Percentiles rank a stretch among this genome's conserved stretches.
Conservation (phyloP, 2,888 invertebrate species). For the Hydriomena furcata region DNA sequence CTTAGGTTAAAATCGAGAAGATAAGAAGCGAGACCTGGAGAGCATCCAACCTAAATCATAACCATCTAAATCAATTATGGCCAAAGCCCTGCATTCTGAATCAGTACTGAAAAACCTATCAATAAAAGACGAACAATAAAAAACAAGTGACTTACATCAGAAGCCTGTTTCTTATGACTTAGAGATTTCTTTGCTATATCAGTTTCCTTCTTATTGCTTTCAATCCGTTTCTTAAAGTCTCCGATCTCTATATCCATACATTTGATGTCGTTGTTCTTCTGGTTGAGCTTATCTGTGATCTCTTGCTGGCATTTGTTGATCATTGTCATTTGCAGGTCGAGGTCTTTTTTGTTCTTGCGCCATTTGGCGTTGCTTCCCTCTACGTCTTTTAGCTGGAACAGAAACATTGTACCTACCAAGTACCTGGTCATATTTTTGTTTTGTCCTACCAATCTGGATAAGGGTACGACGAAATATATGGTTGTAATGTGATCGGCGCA, state of each 20-base stretch:
- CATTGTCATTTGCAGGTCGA: conserved; percentile 56
- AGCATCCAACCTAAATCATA: too few relatives aligned
- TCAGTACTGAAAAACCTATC: too few relatives aligned
- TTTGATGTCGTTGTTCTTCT: conserved; percentile 62
- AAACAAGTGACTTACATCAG: conserved; percentile 55
- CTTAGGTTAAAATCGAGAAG: too few relatives aligned
- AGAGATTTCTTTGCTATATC: conserved; percentile 44
- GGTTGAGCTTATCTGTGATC: conserved; percentile 52
- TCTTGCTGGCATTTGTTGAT: conserved; percentile 54
- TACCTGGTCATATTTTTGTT: too few relatives aligned
- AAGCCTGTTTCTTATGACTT: conserved; percentile 48
- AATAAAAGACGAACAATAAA: too few relatives aligned
- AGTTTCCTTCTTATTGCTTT: conserved; percentile 50
- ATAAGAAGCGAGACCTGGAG: too few relatives aligned
- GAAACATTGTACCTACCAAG: conserved; percentile 1
- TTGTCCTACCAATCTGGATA: too few relatives aligned
- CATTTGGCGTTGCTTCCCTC: conserved; percentile 61
- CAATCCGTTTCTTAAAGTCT: conserved; percentile 53
- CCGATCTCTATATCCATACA: conserved; percentile 56
- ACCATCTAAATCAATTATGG: too few relatives aligned
- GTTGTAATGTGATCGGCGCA: too few relatives aligned
- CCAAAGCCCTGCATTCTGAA: too few relatives aligned
- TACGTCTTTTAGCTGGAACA: conserved; percentile 54
- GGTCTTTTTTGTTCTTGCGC: conserved; percentile 64
- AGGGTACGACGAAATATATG: too few relatives aligned